Conservation (phyloP, 2,113 vertebrate species). For the Zosterops japonicus region DNA sequence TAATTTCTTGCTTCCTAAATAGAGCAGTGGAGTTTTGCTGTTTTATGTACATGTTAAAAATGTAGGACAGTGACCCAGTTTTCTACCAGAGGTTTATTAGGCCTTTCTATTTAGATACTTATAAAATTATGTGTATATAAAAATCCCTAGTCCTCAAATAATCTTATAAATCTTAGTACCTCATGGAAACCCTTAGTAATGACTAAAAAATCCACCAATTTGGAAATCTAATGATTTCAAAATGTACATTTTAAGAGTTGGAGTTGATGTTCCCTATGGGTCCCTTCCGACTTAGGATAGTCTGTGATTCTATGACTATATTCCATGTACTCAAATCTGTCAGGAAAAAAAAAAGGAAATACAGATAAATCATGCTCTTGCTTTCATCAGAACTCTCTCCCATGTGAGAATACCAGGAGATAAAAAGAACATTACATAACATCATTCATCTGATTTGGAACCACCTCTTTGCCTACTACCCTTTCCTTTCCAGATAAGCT, state of each 20-base stretch:
- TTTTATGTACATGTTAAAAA: neutral
- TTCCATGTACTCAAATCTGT: neutral
- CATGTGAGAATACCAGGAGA: neutral
- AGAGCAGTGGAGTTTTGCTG: rapidly evolving
- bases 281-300: neutral
- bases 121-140: neutral
- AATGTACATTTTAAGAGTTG: neutral
- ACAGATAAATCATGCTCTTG: neutral
- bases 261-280: rapidly evolving
- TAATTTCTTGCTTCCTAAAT: neutral
- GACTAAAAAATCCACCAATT: neutral
- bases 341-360: neutral
- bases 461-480: neutral
- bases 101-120: neutral
- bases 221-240: neutral
- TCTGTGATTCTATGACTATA: neutral
- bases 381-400: neutral
- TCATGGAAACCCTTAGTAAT: neutral
- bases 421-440: neutral
- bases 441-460: rapidly evolving
- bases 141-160: neutral
- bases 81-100: neutral
- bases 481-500: neutral
- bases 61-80: neutral
- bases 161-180: neutral